Percentiles rank a stretch among this genome's conserved stretches.
These are phyloP conservation scores for Nematostella vectensis DNA, from an alignment of 92 coral and sea anemone genomes.

Conservation along the genomic window DNA sequence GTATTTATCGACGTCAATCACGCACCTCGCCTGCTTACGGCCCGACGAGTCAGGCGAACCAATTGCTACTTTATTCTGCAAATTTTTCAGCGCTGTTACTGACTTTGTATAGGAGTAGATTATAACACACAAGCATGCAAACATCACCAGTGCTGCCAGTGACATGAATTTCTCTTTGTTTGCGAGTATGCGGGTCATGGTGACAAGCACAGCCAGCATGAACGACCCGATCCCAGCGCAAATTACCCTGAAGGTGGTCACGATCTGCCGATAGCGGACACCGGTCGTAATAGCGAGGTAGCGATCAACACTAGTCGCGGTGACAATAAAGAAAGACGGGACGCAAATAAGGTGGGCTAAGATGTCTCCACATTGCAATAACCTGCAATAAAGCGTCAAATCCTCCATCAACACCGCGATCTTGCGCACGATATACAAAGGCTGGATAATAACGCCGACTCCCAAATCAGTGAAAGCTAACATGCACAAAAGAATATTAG, in stretches of 20 bases:
- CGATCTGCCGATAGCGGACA: slow-evolving; percentile 13
- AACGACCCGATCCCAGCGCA: slow-evolving; percentile 10
- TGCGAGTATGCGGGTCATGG: slow-evolving; percentile 17
- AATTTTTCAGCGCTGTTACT: slow-evolving; percentile 12
- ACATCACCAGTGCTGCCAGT: slow-evolving; percentile 29
- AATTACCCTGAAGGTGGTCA: slow-evolving; percentile 9
- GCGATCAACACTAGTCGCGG: slow-evolving; percentile 30
- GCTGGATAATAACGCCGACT: slow-evolving; percentile 25
- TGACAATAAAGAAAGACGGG: slow-evolving; percentile 29
- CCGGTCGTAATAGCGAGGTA: slow-evolving; percentile 31
- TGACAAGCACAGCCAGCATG: slow-evolving; percentile 11
- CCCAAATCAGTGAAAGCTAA: slow-evolving; percentile 27
- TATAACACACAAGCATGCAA: slow-evolving; percentile 14
- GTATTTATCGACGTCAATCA: slow-evolving; percentile 17
- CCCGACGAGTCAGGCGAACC: slow-evolving; percentile 1
- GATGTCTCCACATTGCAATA: slow-evolving; percentile 23
- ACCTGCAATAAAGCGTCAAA: slow-evolving; percentile 14
- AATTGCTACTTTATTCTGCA: slow-evolving; percentile 9
- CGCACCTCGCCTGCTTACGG: neutral
- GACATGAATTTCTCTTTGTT: slow-evolving; percentile 32
- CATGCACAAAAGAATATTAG: slow-evolving; percentile 21
- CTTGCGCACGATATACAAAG: slow-evolving; percentile 24
- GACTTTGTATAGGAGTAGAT: slow-evolving; percentile 12
- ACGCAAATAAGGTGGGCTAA: slow-evolving; percentile 27
- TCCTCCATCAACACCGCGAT: slow-evolving; percentile 12